Evolutionary conservation across 2,797 vertebrate genomes (phyloP), one percentile per base, ranked within the genome.

Genomic region (Champsocephalus esox): DNA sequence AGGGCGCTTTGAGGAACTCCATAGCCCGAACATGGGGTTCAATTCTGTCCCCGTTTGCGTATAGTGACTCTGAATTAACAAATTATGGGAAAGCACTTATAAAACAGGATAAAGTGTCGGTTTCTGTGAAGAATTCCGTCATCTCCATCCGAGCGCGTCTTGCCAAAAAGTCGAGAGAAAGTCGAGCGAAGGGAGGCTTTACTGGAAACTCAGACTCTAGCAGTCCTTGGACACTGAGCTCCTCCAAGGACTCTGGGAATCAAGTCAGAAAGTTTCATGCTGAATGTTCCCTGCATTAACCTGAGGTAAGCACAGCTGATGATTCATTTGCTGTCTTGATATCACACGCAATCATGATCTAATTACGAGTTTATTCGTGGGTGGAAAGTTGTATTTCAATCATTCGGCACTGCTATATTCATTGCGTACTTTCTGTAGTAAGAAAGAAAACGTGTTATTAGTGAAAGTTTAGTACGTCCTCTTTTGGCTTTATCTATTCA

Each of bases 1-100:
- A 82, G 77, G 89, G 82, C 91, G 91, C 89, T 89, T 84, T 92
- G 85, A 90, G 92, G 93, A 93, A 92, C 92, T 93, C 87, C 89
- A 78, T 71, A 87, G 85, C 73, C 91, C 92, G 88, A 93, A 94
- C 90, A 95, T 94, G 94, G 94, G 94, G 89, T 91, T 85, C 86
- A 88, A n/a, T 89, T 92, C 82, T 82, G 78, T 89, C 83, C 75
- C 84, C 81, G 90, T 79, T 69, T 76, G 79, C 90, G 54, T 69
- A 74, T 73, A 85, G 81, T 77, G 80, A 87, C 77, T 92, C 66
- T 73, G 75, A 70, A 43, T 46, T 50, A 10, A 28, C 64, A 66
- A 73, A 77, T 65, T 50, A 78, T 87, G 84, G 83, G 21, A 73
- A 84, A 59, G 73, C 72, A 60, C 74, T 32, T 24, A 5, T 88